A percentile compares a stretch with the other conserved stretches of the same genome.
Conservation (phyloP, 2,113 vertebrate genomes). For the Cryptomyrus ogoouensis region DNA sequence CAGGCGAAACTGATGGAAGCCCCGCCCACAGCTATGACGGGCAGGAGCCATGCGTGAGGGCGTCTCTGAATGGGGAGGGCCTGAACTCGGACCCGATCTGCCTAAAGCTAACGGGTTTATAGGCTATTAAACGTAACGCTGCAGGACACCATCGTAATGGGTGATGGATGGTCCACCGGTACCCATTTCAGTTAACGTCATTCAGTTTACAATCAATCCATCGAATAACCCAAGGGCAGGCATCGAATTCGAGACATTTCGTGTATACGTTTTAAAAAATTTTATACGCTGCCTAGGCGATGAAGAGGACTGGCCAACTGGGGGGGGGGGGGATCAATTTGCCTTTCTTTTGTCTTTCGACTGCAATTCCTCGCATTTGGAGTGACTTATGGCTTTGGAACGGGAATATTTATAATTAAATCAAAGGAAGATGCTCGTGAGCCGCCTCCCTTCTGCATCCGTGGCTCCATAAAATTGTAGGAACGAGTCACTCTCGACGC, state of each 20-base stretch:
- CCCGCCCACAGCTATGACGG: not conserved
- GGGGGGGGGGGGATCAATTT: not conserved
- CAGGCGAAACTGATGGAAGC: not conserved
- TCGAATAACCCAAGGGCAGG: not conserved
- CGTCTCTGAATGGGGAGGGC: not conserved
- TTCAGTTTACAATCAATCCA: constrained; percentile 3
- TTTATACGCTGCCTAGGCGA: not conserved
- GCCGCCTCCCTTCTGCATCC: not conserved
- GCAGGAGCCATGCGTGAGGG: not conserved
- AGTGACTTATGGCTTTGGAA: not conserved
- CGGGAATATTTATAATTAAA: not conserved
- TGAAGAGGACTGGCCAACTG: not conserved
- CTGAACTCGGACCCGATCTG: not conserved
- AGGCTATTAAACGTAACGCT: not conserved
- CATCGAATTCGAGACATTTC: not conserved
- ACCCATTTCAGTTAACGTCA: constrained; percentile 8
- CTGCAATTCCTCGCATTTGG: not conserved
- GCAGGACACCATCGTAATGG: not conserved
- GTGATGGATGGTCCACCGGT: not conserved
- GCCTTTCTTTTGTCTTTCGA: not conserved
- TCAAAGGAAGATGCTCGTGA: not conserved
- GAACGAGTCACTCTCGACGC: not conserved
- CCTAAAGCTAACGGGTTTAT: not conserved
- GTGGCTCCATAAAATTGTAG: not conserved
- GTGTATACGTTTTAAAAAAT: not conserved